Evolutionary conservation across 1,140 invertebrate species (phyloP), one percentile per base, ranked within the genome.

Genomic region (Arion vulgaris): DNA sequence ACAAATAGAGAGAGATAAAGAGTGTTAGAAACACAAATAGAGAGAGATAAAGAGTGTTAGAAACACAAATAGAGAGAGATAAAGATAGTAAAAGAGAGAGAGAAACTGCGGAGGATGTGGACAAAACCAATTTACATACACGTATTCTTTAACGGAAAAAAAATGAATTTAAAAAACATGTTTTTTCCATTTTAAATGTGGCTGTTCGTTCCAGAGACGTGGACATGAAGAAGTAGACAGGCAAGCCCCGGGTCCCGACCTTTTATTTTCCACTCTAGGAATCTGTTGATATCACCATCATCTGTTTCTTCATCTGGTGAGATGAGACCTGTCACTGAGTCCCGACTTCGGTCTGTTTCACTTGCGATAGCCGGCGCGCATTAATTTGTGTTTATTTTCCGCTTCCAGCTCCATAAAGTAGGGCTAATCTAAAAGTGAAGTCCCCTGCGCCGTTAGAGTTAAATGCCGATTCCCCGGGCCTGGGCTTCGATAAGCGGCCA

Each of bases 311-410:
- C 45, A 49, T 53, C 49, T 26, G 38, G 71, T 38, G 45, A 53
- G 78, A 69, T 69, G 62, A 36, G 68, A 80, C 45, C 78, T 80
- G 78, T 80, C 78, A 80, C 28, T 13, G 68, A 34, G 38, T 36
- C 66, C 13, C 32, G 9, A 19, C 36, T 45, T 51, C 45, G 66
- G 32, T 57, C 51, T 49, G 78, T 71, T 80, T 71, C 39, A 71
- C 78, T 38, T 38, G 38, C 68, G 62, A 71, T 69, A 69, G 62
- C 62, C 39, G 11, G 45, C 78, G 28, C 68, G 78, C 78, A 80
- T 80, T 80, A 80, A 80, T 80, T 80, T 71, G 78, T 80, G 68
- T 80, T 80, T 80, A 80, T 80, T 80, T 80, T 49, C 5, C 62
- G 78, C 78, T 80, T 19, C 11, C 26, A 28, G 76, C 53, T 39